Evolutionary conservation across 2,113 vertebrate species (phyloP), one percentile per base, ranked within the genome.

Genomic region (Tragelaphus strepsiceros): DNA sequence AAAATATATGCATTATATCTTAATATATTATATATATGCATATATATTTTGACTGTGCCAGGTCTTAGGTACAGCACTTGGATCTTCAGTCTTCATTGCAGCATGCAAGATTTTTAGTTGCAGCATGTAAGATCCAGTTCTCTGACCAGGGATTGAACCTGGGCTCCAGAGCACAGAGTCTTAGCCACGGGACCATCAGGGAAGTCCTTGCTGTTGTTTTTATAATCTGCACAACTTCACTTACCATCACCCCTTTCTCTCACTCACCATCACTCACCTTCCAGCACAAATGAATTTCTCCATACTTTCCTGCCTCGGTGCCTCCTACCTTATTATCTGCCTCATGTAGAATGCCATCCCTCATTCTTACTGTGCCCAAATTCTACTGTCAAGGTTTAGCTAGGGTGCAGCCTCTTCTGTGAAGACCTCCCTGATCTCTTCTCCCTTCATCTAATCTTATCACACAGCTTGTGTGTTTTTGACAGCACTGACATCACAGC

Each of bases 391-490:
- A 39, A 28, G 32, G 58, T 46, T 26, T 24, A 16, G 30, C 67
- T 61, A 0, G 4, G 9, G 5, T 64, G 16, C 28, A 35, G 26
- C 58, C 58, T 90, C 67, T 71, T 67, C 80, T n/a, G 2, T 8
- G 93, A 56, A 56, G 85, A 49, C 39, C 32, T 80, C 39, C 62
- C n/a, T 61, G n/a, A 32, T 64, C 43, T 77, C 59, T n/a, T 49
- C 32, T 12, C 16, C 12, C 22, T 26, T 30, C 11, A 7, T 85
- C 46, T 71, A 6, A 6, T 81, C 46, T 24, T 24, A 22, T 26
- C 56, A 56, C 32, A 2, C 46, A 1, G 1, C 74, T 5, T 39
- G 35, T 1, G 0, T 24, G 5, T 22, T 26, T 28, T 64, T 80
- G 56, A 77, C 12, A 22, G 16, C 12, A 17, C 7, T 35, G 39